Conservation (phyloP, 2,113 vertebrate genomes). For the Centropus unirufus region DNA sequence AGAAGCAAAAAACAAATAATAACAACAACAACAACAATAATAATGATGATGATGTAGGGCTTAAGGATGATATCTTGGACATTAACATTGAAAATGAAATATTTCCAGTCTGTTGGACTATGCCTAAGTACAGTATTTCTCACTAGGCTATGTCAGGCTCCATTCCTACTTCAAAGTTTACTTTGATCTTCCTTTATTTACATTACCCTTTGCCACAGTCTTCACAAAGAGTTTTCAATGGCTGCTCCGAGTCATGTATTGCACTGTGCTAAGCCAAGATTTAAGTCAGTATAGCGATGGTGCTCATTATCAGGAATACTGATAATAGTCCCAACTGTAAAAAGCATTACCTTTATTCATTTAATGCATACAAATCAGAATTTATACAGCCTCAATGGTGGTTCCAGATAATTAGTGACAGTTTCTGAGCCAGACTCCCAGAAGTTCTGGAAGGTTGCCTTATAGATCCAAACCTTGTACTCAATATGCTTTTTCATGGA, state of each 20-base stretch:
- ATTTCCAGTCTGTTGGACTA: constrained; percentile 59
- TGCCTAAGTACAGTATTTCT: constrained; percentile 8
- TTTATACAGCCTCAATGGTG: not conserved
- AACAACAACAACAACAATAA: not conserved
- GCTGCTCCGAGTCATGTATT: constrained; percentile 27
- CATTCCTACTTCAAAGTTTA: constrained; percentile 60
- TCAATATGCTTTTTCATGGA: not conserved
- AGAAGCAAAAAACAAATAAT: not conserved
- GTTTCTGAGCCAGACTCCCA: not conserved
- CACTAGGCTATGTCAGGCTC: constrained; percentile 20
- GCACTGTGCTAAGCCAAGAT: not conserved
- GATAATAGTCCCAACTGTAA: not conserved
- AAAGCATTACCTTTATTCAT: not conserved
- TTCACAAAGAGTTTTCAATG: constrained; percentile 39
- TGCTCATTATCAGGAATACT: not conserved
- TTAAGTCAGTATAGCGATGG: not conserved
- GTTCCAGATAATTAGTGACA: not conserved
- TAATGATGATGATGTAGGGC: not conserved
- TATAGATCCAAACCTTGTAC: not conserved
- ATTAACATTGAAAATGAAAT: constrained; percentile 53
- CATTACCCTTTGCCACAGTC: constrained; percentile 48
- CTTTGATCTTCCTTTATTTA: constrained; percentile 69
- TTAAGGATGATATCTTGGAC: not conserved
- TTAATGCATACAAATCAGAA: not conserved
- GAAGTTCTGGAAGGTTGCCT: not conserved